Base-by-base conservation (phyloP, 2,113 vertebrate species). In the Apodemus sylvaticus region DNA sequence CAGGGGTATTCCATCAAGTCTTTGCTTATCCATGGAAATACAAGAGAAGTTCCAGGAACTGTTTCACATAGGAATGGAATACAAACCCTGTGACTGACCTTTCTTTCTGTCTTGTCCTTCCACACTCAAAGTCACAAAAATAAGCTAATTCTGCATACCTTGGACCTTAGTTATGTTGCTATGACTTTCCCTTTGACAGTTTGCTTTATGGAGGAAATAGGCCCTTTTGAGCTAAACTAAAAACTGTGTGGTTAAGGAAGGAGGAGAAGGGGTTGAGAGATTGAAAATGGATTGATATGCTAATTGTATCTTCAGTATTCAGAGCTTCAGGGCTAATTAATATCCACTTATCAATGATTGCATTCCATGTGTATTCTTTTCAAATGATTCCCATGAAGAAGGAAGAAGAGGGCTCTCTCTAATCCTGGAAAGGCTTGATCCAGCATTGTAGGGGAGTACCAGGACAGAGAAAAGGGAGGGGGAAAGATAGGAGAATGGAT, bases 161-260 rank as follows among this genome's bases (percentile, higher is more conserved):
- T 58, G 13, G 20, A 42, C 68, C 48, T 97, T 83, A 53, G 58
- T 89, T 39, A 74, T 79, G n/a, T 77, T 26, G 13, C 55, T 66
- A 3, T 58, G 66, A 89, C 68, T 87, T 86, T 83, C 45, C 62
- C n/a, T 45, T 58, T 31, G 31, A 51, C 82, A 39, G 20, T 94
- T 91, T 89, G 39, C 83, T 93, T 96, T 91, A 86, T 86, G 88
- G 51, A 90, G 62, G 22, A 88, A 78, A 12, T 79, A 0, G 82
- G n/a, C 91, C 55, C 91, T 91, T 91, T 92, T 60, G 58, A 60
- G 51, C 82, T 90, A 76, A 93, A 39, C 76, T 51, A 78, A 93
- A 64, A 95, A 53, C 24, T 45, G 29, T 55, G 36, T 87, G 22
- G 13, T 48, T 87, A 22, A 19, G 42, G 34, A n/a, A 14, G 34